Base-by-base conservation (phyloP, 1,140 invertebrate genomes). In the Drosophila busckii region DNA sequence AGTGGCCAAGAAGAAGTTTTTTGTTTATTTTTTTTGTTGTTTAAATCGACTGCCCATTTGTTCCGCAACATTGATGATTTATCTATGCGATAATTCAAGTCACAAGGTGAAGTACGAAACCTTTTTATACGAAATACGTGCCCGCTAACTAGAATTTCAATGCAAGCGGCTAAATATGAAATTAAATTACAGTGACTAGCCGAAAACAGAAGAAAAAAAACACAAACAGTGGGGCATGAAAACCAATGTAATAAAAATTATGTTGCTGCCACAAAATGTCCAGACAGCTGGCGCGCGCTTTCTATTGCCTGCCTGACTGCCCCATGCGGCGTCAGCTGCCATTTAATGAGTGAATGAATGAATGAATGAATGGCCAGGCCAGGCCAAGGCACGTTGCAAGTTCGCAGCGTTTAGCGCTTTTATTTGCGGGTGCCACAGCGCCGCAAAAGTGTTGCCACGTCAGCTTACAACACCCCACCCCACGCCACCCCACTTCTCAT, bases 321-420 rank as follows among this genome's bases (percentile, higher is more conserved):
- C 71, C n/a, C 66, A 54, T 29, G 50, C 58, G 25, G 52, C 41
- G 45, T 35, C 73, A 65, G 68, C 54, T 65, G 73, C 53, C 73
- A 71, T 64, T 78, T 80, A 80, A 78, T 80, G 73, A 82, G 68
- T 56, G 63, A 60, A 80, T 80, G 73, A 80, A 78, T 64, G 49
- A 60, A 82, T 80, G 73, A 80, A 78, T 64, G 49, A 60, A 82
- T 68, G 75, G 73, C 62, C 73, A 54, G 48, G n/a, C n/a, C n/a
- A n/a, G n/a, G n/a, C n/a, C n/a, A n/a, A n/a, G n/a, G n/a, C 73
- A 71, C 53, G 73, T 64, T 80, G 53, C 56, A 41, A 35, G 45
- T 26, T 37, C 73, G 73, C 73, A 78, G 68, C 68, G 68, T 78
- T 78, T 68, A 78, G 80, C 73, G 73, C 70, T 78, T 78, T 80